Evolutionary conservation across 2,113 vertebrate species (phyloP).

Genomic region (Plecotus auritus): DNA sequence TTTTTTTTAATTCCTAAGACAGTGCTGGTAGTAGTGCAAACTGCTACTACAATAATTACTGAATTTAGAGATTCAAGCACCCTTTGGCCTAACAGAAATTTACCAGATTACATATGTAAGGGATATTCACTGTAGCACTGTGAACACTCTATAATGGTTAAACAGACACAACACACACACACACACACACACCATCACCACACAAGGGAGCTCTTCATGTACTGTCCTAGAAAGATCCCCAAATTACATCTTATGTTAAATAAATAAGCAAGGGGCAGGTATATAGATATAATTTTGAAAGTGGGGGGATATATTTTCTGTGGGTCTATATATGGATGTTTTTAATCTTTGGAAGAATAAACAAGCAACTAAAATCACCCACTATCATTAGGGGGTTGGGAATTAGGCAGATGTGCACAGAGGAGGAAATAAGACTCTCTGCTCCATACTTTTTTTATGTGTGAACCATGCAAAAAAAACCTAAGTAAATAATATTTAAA

Average conservation of each 20-base stretch:
- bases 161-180: background rate
- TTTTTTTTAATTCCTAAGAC: background rate
- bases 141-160: background rate
- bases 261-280: background rate
- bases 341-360: background rate
- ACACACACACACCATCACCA: background rate
- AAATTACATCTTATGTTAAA: background rate
- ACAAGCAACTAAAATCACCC: background rate
- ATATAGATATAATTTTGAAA: background rate
- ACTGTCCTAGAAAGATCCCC: background rate
- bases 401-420: background rate
- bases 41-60: background rate
- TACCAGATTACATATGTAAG: background rate
- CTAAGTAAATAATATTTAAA: conserved; percentile 33
- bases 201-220: background rate
- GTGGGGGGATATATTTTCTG: background rate
- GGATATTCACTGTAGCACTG: background rate
- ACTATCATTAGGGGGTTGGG: background rate
- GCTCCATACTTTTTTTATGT: background rate
- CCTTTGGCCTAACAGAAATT: background rate
- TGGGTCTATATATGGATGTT: background rate
- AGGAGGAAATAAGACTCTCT: background rate
- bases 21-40: background rate
- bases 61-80: background rate
- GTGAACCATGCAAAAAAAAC: background rate